These are phyloP conservation scores for Protomyctophum bolini DNA, from an alignment of 2,113 vertebrate species.

Conservation along the genomic window DNA sequence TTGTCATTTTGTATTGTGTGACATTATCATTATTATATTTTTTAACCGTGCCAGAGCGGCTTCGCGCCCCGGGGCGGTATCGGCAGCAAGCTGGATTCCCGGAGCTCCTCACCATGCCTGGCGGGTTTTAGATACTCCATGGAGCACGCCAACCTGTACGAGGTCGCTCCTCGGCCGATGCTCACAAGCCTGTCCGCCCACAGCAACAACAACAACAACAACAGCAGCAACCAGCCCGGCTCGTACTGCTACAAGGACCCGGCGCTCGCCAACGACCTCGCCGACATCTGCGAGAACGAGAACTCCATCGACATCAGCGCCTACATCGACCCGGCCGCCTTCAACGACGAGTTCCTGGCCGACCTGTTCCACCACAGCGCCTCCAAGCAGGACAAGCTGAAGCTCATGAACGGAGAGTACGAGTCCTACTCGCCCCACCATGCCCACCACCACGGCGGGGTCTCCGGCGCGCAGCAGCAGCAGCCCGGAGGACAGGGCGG, in stretches of 20 bases:
- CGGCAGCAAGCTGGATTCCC: conserved; percentile 84
- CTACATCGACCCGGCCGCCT: conserved; percentile 95
- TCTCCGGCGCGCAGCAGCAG: conserved; percentile 43
- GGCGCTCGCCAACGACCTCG: conserved; percentile 77
- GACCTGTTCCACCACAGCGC: conserved; percentile 92
- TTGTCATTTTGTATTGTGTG: too few relatives aligned
- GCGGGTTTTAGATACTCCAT: conserved; percentile 89
- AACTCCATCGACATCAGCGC: conserved; percentile 98
- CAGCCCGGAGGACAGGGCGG: conserved; percentile 69
- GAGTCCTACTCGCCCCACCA: conserved; percentile 64
- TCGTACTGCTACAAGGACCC: conserved; percentile 76
- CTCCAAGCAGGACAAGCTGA: conserved; percentile 86
- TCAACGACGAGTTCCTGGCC: conserved; percentile 99
- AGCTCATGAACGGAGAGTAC: conserved; percentile 88
- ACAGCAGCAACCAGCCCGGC: conserved; percentile 72
- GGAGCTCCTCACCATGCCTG: conserved; percentile 89
- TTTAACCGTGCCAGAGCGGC: neutral
- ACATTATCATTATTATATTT: too few relatives aligned
- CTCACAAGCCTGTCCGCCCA: conserved; percentile 80
- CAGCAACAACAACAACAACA: neutral
- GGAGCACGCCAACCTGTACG: conserved; percentile 97
- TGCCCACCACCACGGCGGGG: conserved; percentile 34
- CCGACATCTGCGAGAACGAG: conserved; percentile 95
- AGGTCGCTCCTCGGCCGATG: conserved; percentile 89
- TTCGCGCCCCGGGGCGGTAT: conserved; percentile 11